Base-by-base conservation (phyloP, 2,888 invertebrate species). In the Mythimna albipuncta region DNA sequence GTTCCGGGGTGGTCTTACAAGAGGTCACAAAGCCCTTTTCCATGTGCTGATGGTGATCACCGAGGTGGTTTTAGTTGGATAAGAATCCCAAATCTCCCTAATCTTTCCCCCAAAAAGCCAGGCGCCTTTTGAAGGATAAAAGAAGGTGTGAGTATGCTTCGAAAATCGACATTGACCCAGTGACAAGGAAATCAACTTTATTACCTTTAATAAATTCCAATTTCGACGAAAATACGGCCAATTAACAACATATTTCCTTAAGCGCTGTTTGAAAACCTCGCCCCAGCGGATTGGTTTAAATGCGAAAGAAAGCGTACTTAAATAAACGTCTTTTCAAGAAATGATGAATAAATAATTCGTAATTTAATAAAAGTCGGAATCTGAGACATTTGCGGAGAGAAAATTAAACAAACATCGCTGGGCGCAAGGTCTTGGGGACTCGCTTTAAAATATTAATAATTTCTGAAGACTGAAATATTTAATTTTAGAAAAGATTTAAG, bases 311-410 rank as follows among this genome's bases (percentile, higher is more conserved):
- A 50, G 44, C 32, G 47, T n/a, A 32, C 54, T 52, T 58, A 65
- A 77, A 68, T 26, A 64, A 64, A 57, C 73, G 62, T 41, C 55
- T 52, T 55, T 62, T 41, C 5, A 19, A 35, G 66, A 63, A 57
- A 65, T 61, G 55, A 69, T 32, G 62, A 81, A 72, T 58, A 54
- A 72, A 64, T 62, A 54, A 69, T 82, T 67, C 59, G 47, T 64
- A 61, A 78, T 73, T 82, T 66, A 61, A 80, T 82, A 54, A 73
- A 66, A 63, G 47, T 57, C 32, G 58, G 63, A 61, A 66, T 66
- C 35, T 9, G 41, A 64, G n/a, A 62, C 35, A 62, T 59, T 38
- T 26, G 13, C 47, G 32, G 38, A 21, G 26, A 13, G 70, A 55
- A 66, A 69, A 76, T 16, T 41, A 57, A 54, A 71, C 19, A 59